Evolutionary conservation across 2,797 vertebrate genomes (phyloP), one percentile per base, ranked within the genome.

Genomic region (Darevskia nairensis): DNA sequence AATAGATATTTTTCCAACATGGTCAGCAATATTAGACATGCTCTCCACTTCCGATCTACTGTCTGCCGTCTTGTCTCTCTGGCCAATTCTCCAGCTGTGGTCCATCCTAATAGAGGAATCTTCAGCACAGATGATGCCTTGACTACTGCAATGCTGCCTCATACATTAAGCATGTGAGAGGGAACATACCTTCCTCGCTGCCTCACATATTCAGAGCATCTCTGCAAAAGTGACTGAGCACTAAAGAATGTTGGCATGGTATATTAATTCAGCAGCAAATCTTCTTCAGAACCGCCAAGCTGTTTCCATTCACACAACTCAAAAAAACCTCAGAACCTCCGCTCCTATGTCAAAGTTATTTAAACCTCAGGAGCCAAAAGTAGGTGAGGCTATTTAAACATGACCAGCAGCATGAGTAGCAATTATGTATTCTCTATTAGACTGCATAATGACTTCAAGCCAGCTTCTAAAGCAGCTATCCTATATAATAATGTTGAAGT

Each of bases 61-160:
- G 32, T 44, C n/a, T 32, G 3, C 2, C 61, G 35, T 25, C 13
- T 23, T 46, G 35, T 6, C 50, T 64, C 39, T 71, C 50, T 71
- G 66, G 64, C 35, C 74, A 86, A 4, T 35, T 72, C 35, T 83
- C 75, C 50, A 79, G 66, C 64, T 83, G n/a, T 27, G 21, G 41
- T 61, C 74, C 74, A 83, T 46, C 23, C 74, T 29, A 77, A 83
- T 39, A 84, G 80, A 92, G 78, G 80, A 69, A 82, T 39, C 90
- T 87, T 74, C 90, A 77, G 64, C 19, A 68, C 7, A 1, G 44
- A 85, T n/a, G 21, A 27, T 21, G 32, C 44, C 44, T 89, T 71
- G 79, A 89, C 13, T 79, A 50, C 13, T 3, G 19, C 41, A 78
- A 25, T 15, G 25, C 74, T 82, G 69, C 15, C 5, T 76, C 55